Evolutionary conservation across 2,113 vertebrate species (phyloP), one percentile per base, ranked within the genome.

Genomic region (Odontophorus gujanensis): DNA sequence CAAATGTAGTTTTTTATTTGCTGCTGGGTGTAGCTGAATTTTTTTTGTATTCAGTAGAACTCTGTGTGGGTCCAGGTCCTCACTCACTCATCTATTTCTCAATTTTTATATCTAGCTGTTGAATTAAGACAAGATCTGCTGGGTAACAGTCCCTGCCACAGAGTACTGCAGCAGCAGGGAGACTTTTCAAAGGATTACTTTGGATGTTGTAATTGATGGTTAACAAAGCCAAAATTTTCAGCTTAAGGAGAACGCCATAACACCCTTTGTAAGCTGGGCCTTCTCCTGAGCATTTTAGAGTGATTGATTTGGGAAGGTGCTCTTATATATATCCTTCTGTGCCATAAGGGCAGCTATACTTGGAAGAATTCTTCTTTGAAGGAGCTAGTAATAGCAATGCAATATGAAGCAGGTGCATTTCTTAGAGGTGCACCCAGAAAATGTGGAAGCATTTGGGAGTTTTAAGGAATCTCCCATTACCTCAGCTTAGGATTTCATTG

Each of bases 1-100:
- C 67, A 74, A 82, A 73, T 77, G 63, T 38, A 81, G n/a, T 22
- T 87, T 78, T 87, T 75, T 78, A 77, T 71, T 91, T 95, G 76
- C 79, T 91, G 42, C 34, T 82, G 89, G 57, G 68, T 77, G 34
- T 38, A 65, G 34, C 5, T 74, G 75, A 82, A n/a, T 38, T 7
- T 38, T 7, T 76, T 85, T 71, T 43, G 30, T 81, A 63, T 38
- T 51, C 16, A 48, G 61, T 22, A 55, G 62, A 79, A 25, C 24
- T 51, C 53, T 24, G 11, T 74, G 42, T 74, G 74, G 71, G 59
- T 45, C 59, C 78, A 62, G 26, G 24, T 89, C 50, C 47, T 43
- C 34, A 50, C 24, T 79, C 74, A 13, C 19, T 55, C 21, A 14
- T 32, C 9, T 75, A 68, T 90, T 26, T 43, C 10, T 51, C 25